phyloP scores from a whole-genome alignment of 2,888 invertebrate genomes.

The Dicyrtoma fusca region DNA sequence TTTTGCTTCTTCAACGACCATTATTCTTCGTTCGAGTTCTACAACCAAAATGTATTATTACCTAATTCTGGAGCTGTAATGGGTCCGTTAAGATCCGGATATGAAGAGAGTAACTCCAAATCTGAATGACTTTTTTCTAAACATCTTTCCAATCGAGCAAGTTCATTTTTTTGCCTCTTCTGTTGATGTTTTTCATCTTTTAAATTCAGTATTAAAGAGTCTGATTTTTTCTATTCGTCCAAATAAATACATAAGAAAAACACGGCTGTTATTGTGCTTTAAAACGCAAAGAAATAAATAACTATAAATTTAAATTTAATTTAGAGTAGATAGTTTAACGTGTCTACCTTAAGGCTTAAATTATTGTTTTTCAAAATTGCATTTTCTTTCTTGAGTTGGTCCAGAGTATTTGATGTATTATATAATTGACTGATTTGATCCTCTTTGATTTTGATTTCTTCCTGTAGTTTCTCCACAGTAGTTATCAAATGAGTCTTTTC shows the following conservation, averaged over 20 bases:
- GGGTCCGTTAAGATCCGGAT: constrained; percentile 37
- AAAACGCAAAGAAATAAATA: background rate
- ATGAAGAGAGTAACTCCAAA: constrained; percentile 19
- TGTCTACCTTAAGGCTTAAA: constrained; percentile 14
- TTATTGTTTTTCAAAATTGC: constrained; percentile 21
- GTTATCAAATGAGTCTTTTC: constrained; percentile 19
- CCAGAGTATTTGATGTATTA: constrained; percentile 2
- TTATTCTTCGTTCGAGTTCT: background rate
- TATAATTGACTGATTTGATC: constrained; percentile 16
- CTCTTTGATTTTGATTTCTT: constrained; percentile 29
- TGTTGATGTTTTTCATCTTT: constrained; percentile 26
- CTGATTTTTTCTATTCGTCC: constrained; percentile 21
- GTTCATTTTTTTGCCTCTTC: constrained; percentile 23
- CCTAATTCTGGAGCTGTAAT: constrained; percentile 20
- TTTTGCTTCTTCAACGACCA: too few species aligned
- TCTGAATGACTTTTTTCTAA: constrained; percentile 27
- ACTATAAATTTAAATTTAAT: background rate
- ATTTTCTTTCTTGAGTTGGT: constrained; percentile 27
- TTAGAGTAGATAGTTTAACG: background rate
- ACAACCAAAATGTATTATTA: too few species aligned
- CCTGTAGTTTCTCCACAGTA: constrained; percentile 15
- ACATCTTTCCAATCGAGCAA: constrained; percentile 7
- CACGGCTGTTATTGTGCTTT: too few species aligned
- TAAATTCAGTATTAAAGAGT: background rate
- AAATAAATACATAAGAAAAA: background rate